Conservation (phyloP, 2,797 vertebrate genomes). For the Gobionotothen gibberifrons region DNA sequence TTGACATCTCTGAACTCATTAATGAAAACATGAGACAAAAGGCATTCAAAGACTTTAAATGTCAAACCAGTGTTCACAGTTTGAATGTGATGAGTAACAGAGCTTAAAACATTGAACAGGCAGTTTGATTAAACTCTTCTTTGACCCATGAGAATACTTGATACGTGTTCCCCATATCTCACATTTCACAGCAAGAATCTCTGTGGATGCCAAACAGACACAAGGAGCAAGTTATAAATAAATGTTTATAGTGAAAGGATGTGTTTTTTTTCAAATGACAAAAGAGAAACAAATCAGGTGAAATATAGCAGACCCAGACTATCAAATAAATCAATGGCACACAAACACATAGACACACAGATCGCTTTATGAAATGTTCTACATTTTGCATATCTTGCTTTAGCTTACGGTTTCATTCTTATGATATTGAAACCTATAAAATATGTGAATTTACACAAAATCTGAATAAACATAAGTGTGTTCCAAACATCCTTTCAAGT, state of each 20-base stretch:
- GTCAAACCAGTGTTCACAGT: conserved; percentile 29
- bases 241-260: conserved; percentile 8
- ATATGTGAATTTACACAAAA: not conserved
- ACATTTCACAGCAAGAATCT: conserved; percentile 3
- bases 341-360: not conserved
- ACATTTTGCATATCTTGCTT: not conserved
- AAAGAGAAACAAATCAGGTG: conserved; percentile 11
- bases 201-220: conserved; percentile 7
- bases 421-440: not conserved
- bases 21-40: conserved; percentile 19
- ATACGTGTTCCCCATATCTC: not conserved
- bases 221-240: not conserved
- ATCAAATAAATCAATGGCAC: conserved; percentile 13
- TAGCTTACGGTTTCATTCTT: not conserved
- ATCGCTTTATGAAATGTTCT: not conserved
- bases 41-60: not conserved
- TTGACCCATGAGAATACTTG: conserved; percentile 10
- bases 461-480: conserved; percentile 13
- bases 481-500: conserved; percentile 17
- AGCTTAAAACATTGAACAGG: conserved; percentile 2
- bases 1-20: conserved; percentile 24
- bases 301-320: not conserved
- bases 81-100: conserved; percentile 9
- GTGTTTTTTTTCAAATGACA: not conserved
- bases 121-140: conserved; percentile 16